A percentile compares a stretch with the other conserved stretches of the same genome.
Evolutionary conservation across 2,888 invertebrate species (phyloP).

Genomic region (Tetheella fluctuosa): DNA sequence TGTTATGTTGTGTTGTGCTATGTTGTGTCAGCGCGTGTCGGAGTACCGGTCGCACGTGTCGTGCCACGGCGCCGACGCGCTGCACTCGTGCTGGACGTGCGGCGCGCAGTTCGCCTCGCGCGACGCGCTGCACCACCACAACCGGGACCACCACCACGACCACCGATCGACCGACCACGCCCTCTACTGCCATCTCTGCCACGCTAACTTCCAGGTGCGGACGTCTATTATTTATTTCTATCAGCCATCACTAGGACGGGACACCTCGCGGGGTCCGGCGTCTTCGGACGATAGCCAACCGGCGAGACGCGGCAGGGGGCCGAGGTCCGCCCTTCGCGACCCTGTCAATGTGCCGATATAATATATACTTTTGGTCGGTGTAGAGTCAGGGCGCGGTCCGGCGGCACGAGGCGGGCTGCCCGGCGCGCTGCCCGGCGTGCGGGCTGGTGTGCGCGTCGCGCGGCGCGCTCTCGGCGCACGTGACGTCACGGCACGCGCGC

Average conservation of each 20-base stretch:
- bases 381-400: constrained; percentile 45
- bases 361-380: too few relatives aligned
- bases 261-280: too few relatives aligned
- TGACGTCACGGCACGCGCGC: constrained; percentile 48
- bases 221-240: neutral
- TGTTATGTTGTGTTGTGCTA: neutral
- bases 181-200: constrained; percentile 55
- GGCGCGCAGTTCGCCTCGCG: constrained; percentile 62
- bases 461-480: constrained; percentile 43
- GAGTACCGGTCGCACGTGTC: constrained; percentile 59
- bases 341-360: too few relatives aligned
- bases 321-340: too few relatives aligned
- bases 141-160: constrained; percentile 25
- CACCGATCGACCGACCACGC: constrained; percentile 20
- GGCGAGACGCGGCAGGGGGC: too few relatives aligned
- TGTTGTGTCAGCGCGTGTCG: constrained; percentile 44
- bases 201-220: constrained; percentile 44
- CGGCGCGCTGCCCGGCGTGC: constrained; percentile 35
- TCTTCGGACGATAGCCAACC: too few relatives aligned
- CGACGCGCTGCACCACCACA: constrained; percentile 49
- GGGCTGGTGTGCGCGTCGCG: constrained; percentile 31
- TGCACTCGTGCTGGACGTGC: constrained; percentile 76
- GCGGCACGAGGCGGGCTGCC: constrained; percentile 28
- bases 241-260: too few relatives aligned
- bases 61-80: constrained; percentile 39